Base-by-base conservation (phyloP, 2,888 invertebrate genomes). In the Rhynchonema sp. region DNA sequence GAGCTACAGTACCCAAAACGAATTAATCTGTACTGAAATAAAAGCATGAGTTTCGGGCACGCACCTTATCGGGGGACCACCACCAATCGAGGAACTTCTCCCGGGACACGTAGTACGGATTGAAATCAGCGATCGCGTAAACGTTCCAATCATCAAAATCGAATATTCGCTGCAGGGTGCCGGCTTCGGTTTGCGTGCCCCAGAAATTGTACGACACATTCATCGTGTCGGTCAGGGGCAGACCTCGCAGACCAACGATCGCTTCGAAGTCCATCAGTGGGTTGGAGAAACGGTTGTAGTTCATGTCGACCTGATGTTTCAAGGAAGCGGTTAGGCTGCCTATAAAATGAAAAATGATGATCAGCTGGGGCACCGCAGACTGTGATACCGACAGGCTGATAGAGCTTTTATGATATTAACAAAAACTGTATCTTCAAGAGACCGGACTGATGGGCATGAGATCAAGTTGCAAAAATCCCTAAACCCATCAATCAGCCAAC, bases 111-210 rank as follows among this genome's bases (percentile, higher is more conserved):
- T 92, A 79, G 74, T 83, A 96, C 0, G 96, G 98, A 59, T 84
- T 80, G 74, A 85, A 98, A 22, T 84, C 81, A 0, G 92, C 94
- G 58, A 92, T 82, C 0, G 92, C 92, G 73, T 89, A 91, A 74
- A 90, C 88, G 73, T 98, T 98, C 96, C 98, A 98, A 73, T 96
- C 94, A 73, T 98, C 92, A 75, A 98, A 94, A 76, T 96, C 96
- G 57, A 70, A 70, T 26, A 70, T 63, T 70, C 83, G 81, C 58
- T 82, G 80, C 61, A 82, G 82, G 59, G 98, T 96, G 60, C 80
- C 79, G 3, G 76, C 77, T 58, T 85, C 82, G 59, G 84, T 80
- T 0, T 78, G 77, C 1, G 84, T 84, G 20, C 94, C 96, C 96
- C 96, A 99, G 87, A 89, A 99, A 74, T 98, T 99, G 73, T 88